These are phyloP conservation scores for Agriotes lineatus DNA, from an alignment of 2,888 invertebrate genomes.

Conservation along the genomic window DNA sequence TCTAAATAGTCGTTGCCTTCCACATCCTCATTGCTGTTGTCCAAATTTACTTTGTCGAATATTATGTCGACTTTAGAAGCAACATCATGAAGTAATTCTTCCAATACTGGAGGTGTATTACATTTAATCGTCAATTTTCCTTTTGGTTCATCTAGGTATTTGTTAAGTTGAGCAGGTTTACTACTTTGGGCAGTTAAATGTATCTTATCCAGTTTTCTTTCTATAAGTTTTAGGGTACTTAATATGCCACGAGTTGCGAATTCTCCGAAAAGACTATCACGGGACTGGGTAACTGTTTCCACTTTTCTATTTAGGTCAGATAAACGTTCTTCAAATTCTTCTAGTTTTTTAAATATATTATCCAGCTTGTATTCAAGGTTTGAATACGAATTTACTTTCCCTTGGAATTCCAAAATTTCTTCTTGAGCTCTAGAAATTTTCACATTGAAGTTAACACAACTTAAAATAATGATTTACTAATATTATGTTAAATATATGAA, in stretches of 20 bases:
- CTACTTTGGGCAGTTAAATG: slow-evolving; percentile 44
- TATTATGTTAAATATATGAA: too few species aligned
- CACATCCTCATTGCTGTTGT: slow-evolving; percentile 52
- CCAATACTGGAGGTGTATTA: slow-evolving; percentile 58
- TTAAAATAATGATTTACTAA: too few species aligned
- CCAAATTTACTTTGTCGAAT: slow-evolving; percentile 59
- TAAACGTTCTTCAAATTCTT: slow-evolving; percentile 56
- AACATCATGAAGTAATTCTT: slow-evolving; percentile 62
- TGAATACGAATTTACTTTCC: slow-evolving; percentile 59
- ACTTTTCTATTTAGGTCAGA: slow-evolving; percentile 51
- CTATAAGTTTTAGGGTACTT: slow-evolving; percentile 62
- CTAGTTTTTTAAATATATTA: slow-evolving; percentile 55
- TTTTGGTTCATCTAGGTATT: slow-evolving; percentile 48
- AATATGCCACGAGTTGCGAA: slow-evolving; percentile 64
- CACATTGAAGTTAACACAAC: too few species aligned
- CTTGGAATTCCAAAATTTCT: slow-evolving; percentile 60
- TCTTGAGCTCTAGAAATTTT: slow-evolving; percentile 64
- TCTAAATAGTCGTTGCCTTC: slow-evolving; percentile 51
- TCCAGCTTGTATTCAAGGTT: slow-evolving; percentile 64
- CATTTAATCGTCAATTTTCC: slow-evolving; percentile 59
- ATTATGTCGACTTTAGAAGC: slow-evolving; percentile 65
- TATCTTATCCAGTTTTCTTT: slow-evolving; percentile 61
- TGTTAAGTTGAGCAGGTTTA: slow-evolving; percentile 44
- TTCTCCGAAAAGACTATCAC: slow-evolving; percentile 60
- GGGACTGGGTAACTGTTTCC: slow-evolving; percentile 48